These are phyloP conservation scores for Drosophila neocordata DNA, from an alignment of 1,140 invertebrate genomes.

Conservation along the genomic window DNA sequence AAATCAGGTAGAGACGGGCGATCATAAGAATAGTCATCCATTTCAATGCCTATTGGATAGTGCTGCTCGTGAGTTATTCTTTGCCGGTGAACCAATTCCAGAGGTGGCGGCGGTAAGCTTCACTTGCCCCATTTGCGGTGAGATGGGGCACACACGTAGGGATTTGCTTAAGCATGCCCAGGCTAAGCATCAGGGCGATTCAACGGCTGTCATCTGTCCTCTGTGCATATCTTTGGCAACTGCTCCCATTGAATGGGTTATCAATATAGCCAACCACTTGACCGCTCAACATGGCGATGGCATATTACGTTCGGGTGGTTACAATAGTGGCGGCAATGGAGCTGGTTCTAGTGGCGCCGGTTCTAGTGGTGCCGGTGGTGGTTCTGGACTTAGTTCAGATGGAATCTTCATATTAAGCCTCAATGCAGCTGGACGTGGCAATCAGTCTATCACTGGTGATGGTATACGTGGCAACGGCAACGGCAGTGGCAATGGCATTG, in stretches of 20 bases:
- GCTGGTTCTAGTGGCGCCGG: too few species aligned
- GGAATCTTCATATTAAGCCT: background rate
- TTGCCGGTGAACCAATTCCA: conserved; percentile 44
- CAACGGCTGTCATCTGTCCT: conserved; percentile 50
- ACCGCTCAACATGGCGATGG: conserved; percentile 15
- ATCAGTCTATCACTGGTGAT: too few species aligned
- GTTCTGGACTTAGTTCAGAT: background rate
- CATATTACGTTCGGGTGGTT: background rate
- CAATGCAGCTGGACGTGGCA: too few species aligned
- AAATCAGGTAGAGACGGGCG: conserved; percentile 1
- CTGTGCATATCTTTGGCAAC: conserved; percentile 45
- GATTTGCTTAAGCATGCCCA: conserved; percentile 43
- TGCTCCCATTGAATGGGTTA: conserved; percentile 4
- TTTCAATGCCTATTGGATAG: conserved; percentile 59
- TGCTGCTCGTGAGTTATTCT: conserved; percentile 32
- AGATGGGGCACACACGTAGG: conserved; percentile 28
- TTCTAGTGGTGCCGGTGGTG: too few species aligned
- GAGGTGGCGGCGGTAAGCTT: conserved; percentile 56
- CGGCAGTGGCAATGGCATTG: too few species aligned
- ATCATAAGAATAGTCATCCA: conserved; percentile 37
- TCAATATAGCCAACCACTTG: conserved; percentile 34
- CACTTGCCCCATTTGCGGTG: conserved; percentile 59
- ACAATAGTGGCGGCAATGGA: background rate
- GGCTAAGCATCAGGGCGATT: conserved; percentile 13
- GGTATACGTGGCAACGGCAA: too few species aligned